These are phyloP conservation scores for Bovichtus diacanthus DNA, from an alignment of 2,797 vertebrate species.

Conservation along the genomic window DNA sequence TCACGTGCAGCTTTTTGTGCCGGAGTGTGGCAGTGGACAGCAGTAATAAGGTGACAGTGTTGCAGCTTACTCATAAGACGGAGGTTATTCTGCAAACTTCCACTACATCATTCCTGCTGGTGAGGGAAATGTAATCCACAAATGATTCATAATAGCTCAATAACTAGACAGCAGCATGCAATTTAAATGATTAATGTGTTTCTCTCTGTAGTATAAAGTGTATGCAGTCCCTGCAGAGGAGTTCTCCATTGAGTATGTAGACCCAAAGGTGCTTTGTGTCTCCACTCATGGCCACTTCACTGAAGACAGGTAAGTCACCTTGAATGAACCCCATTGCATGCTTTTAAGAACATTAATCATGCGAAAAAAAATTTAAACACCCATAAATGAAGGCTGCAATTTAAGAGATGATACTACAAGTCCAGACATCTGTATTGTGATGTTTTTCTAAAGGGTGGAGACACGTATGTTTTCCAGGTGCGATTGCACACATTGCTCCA, in stretches of 20 bases:
- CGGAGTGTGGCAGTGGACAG: constrained; percentile 88
- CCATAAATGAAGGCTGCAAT: constrained; percentile 6
- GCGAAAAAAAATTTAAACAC: not conserved
- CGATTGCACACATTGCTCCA: constrained; percentile 47
- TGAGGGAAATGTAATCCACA: constrained; percentile 69
- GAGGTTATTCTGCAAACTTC: constrained; percentile 85
- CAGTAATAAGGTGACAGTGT: constrained; percentile 80
- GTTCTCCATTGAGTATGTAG: constrained; percentile 89
- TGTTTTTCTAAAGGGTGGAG: constrained; percentile 10
- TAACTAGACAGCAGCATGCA: not conserved
- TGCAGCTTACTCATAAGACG: constrained; percentile 84
- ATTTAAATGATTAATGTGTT: not conserved
- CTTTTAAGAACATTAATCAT: constrained; percentile 17
- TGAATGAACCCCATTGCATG: not conserved
- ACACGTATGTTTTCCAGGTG: constrained; percentile 72
- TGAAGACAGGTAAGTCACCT: constrained; percentile 86
- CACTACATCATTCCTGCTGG: constrained; percentile 88
- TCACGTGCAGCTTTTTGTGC: constrained; percentile 88
- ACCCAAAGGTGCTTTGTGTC: constrained; percentile 89
- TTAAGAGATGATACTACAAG: constrained; percentile 1
- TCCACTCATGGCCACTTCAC: constrained; percentile 84
- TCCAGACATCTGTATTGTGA: not conserved
- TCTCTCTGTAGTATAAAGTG: constrained; percentile 88
- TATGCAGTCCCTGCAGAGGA: constrained; percentile 88
- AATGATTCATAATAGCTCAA: not conserved